These are phyloP conservation scores for Tamandua tetradactyla DNA, from an alignment of 2,797 vertebrate genomes.

Conservation along the genomic window DNA sequence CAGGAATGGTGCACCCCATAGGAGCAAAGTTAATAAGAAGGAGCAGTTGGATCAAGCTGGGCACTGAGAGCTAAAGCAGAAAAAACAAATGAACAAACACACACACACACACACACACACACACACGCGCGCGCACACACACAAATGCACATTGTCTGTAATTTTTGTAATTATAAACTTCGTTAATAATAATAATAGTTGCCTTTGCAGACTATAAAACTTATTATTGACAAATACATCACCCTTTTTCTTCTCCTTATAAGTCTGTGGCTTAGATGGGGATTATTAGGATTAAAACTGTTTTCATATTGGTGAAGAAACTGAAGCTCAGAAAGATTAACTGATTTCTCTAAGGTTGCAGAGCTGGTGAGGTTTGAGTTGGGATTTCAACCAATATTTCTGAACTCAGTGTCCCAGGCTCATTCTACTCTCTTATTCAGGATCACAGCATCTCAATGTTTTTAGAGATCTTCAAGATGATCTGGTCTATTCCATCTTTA, in stretches of 20 bases:
- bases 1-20: not conserved
- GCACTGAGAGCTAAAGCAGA: not conserved
- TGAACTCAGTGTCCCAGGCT: not conserved
- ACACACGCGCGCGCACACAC: too few relatives aligned
- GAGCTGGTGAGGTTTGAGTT: not conserved
- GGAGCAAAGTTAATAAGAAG: not conserved
- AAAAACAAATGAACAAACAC: too few relatives aligned
- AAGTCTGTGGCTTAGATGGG: not conserved
- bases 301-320: slow-evolving; percentile 34
- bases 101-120: too few relatives aligned
- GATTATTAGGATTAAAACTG: not conserved
- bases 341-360: not conserved
- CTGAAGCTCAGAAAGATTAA: not conserved
- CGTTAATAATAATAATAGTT: not conserved
- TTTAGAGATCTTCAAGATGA: not conserved
- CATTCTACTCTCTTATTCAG: not conserved
- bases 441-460: not conserved
- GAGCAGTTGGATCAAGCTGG: not conserved
- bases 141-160: not conserved
- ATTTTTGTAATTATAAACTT: not conserved
- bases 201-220: not conserved
- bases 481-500: not conserved
- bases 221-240: not conserved
- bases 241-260: not conserved
- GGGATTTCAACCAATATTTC: slow-evolving; percentile 2